phyloP scores from a whole-genome alignment of 2,113 vertebrate genomes.

The Hydrochoerus hydrochaeris region DNA sequence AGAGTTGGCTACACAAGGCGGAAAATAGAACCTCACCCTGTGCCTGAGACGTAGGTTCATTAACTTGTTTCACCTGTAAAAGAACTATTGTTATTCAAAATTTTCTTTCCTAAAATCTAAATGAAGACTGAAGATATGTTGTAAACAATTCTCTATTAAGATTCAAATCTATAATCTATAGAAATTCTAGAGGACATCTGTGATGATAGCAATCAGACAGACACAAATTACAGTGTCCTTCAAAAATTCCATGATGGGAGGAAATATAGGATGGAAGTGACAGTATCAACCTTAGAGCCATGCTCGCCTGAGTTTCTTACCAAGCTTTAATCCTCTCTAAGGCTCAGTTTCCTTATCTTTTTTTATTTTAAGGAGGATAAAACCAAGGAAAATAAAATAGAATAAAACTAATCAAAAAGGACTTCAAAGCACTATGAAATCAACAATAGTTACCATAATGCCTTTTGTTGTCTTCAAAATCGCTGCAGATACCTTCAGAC shows the following conservation, averaged over 20 bases:
- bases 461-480: too few relatives aligned
- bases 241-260: background rate
- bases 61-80: slow-evolving; percentile 38
- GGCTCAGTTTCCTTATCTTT: background rate
- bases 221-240: background rate
- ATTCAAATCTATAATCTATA: background rate
- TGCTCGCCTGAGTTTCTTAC: background rate
- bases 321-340: background rate
- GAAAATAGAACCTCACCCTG: slow-evolving; percentile 65
- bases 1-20: slow-evolving; percentile 48
- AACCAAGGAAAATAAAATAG: too few relatives aligned
- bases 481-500: too few relatives aligned
- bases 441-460: too few relatives aligned
- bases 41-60: slow-evolving; percentile 23
- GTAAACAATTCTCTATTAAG: background rate
- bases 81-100: slow-evolving; percentile 54
- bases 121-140: background rate
- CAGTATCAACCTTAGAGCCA: background rate
- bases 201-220: background rate
- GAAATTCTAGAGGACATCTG: background rate
- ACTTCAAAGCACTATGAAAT: too few relatives aligned
- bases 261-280: background rate
- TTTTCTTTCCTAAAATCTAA: slow-evolving; percentile 33
- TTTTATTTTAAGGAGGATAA: too few relatives aligned
- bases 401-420: too few relatives aligned